Base-by-base conservation (phyloP, 1,140 invertebrate species). In the Cyclina sinensis region DNA sequence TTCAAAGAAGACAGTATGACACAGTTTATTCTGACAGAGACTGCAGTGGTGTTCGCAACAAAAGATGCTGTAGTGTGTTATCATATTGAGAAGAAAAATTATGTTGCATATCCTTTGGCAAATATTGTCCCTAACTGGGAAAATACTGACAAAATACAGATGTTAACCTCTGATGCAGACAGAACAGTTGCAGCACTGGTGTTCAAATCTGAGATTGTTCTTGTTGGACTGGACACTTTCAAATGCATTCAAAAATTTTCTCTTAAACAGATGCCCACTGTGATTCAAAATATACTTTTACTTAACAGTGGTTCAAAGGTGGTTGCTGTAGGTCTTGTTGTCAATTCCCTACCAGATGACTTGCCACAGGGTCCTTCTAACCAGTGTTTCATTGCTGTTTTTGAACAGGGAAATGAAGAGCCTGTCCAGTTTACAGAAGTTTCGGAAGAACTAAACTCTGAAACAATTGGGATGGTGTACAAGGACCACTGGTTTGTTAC, bases 321-420 rank as follows among this genome's bases (percentile, higher is more conserved):
- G 4, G 48, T 87, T 48, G 85, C 62, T n/a, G 30, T 80, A 27
- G 85, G 85, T 11, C 24, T 16, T 16, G 16, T 79, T 14, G 30
- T 18, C 0, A 68, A 79, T 35, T 79, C 85, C n/a, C 11, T 9
- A 32, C 18, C 3, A 5, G 46, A 11, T 39, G 84, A 86, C 32
- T 7, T 37, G 35, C 30, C 74, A 32, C 85, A 80, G 32, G 85
- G 39, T 43, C 74, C 74, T 30, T 27, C 46, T 9, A 87, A 79
- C 24, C 74, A 68, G 11, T n/a, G 59, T 43, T 87, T 87, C 46
- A 43, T 87, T 16, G 32, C 37, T 27, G 30, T 80, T 18, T 87
- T 87, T 87, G 57, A 87, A 32, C 54, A 43, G n/a, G 85, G 39
- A 21, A 68, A 79, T 16, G 57, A 68, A 4, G 43, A 39, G 35